Evolutionary conservation across 2,113 vertebrate genomes (phyloP).

Genomic region (Passer montanus): DNA sequence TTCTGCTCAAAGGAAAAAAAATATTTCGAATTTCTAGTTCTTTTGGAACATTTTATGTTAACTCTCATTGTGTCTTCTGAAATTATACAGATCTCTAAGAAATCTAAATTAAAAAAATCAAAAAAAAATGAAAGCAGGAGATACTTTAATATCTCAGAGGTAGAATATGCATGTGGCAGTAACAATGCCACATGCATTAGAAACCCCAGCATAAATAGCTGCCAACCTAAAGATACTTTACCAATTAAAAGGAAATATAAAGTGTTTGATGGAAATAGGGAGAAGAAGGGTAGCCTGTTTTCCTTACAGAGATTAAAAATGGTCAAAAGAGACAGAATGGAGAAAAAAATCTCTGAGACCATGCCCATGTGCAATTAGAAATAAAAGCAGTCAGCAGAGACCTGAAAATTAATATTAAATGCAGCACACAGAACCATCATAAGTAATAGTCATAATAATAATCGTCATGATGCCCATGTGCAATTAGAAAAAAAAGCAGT

Average conservation of each 20-base stretch:
- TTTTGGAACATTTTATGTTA: not conserved
- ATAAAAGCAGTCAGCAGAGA: not conserved
- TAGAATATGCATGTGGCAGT: not conserved
- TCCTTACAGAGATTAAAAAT: not conserved
- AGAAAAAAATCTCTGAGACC: not conserved
- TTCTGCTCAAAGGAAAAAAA: not conserved
- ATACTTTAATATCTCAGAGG: not conserved
- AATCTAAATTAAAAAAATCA: not conserved
- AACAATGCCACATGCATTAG: not conserved
- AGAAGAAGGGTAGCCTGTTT: not conserved
- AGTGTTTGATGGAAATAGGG: not conserved
- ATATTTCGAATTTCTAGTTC: not conserved
- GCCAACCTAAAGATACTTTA: not conserved
- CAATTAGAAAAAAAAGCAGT: not conserved
- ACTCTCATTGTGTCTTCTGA: not conserved
- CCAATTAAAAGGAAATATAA: not conserved
- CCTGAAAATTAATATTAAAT: not conserved
- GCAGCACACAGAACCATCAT: not conserved
- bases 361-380: not conserved
- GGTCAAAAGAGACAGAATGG: not conserved
- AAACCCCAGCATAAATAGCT: not conserved
- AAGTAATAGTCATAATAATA: not conserved
- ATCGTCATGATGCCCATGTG: too few species aligned
- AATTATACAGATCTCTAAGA: not conserved
- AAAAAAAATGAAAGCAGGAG: not conserved